A percentile compares a stretch with the other conserved stretches of the same genome.
phyloP scores from a whole-genome alignment of 2,888 invertebrate genomes.

The Trilocha varians region DNA sequence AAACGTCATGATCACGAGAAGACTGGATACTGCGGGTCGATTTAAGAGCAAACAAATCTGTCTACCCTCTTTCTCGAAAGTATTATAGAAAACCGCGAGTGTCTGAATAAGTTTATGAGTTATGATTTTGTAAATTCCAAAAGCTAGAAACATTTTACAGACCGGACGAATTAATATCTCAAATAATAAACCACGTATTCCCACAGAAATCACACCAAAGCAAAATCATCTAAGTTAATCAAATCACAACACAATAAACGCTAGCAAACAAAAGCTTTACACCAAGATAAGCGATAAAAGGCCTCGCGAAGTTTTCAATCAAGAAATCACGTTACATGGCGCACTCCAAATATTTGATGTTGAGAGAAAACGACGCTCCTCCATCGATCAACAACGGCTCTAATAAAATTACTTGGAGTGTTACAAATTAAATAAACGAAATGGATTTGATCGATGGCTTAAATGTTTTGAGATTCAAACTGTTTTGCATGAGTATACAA shows the following conservation, averaged over 20 bases:
- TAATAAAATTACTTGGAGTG: neutral
- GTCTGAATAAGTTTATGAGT: too few relatives aligned
- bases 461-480: slow-evolving; percentile 1
- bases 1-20: too few relatives aligned
- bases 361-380: neutral
- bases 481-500: neutral
- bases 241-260: slow-evolving; percentile 2
- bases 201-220: too few relatives aligned
- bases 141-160: too few relatives aligned
- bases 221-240: too few relatives aligned
- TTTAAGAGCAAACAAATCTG: too few relatives aligned
- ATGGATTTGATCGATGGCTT: neutral
- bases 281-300: neutral
- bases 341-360: neutral
- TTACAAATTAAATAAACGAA: neutral
- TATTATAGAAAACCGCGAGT: too few relatives aligned
- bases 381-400: neutral
- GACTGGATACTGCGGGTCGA: too few relatives aligned
- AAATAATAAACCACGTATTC: too few relatives aligned
- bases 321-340: neutral
- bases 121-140: too few relatives aligned
- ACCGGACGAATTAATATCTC: too few relatives aligned
- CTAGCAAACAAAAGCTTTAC: slow-evolving; percentile 1
- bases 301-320: neutral
- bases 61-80: too few relatives aligned